Base-by-base conservation (phyloP, 2,797 vertebrate species). In the Tapera naevia region DNA sequence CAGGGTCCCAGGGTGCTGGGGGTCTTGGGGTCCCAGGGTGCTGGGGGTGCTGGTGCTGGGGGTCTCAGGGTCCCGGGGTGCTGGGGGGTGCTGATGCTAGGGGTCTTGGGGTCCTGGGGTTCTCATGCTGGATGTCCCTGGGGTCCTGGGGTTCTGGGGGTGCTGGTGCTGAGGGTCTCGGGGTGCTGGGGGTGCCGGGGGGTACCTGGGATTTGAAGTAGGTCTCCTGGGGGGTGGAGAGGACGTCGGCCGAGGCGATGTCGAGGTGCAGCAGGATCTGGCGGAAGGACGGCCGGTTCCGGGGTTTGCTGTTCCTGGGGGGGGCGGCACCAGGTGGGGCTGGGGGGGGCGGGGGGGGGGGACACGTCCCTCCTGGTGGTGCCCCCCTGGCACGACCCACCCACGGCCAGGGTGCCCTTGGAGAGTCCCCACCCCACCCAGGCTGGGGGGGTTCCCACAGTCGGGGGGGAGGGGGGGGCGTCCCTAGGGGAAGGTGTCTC, bases 181-280 rank as follows among this genome's bases (percentile, higher is more conserved):
- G 39, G 35, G 39, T 41, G 10, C 39, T 39, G 14, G 39, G 39
- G 8, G 39, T 39, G 23, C 21, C 27, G 23, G 28, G 37, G 81
- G 80, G 96, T 93, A 99, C 99, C 98, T 99, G 99, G 88, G 99
- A 98, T 95, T 99, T 99, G 96, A 99, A 99, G 97, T 99, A 99
- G 2, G 99, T 99, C 96, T 99, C 99, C 94, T 99, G 99, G 4
- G 99, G 98, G 17, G 99, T 99, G 56, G 99, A 99, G 30, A 99
- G 97, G 58, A 99, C 99, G 24, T 99, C 99, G 1, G 99, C 99
- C 0, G 99, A 99, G 78, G 99, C 99, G 9, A 99, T 99, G 97
- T 99, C 99, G 88, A 99, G 97, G 91, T 99, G 99, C 57, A 99
- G 97, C 79, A 99, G 98, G 96, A 99, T 99, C 98, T 99, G 99